These are phyloP conservation scores for Unio delphinus DNA, from an alignment of 2,888 invertebrate genomes.

Conservation along the genomic window DNA sequence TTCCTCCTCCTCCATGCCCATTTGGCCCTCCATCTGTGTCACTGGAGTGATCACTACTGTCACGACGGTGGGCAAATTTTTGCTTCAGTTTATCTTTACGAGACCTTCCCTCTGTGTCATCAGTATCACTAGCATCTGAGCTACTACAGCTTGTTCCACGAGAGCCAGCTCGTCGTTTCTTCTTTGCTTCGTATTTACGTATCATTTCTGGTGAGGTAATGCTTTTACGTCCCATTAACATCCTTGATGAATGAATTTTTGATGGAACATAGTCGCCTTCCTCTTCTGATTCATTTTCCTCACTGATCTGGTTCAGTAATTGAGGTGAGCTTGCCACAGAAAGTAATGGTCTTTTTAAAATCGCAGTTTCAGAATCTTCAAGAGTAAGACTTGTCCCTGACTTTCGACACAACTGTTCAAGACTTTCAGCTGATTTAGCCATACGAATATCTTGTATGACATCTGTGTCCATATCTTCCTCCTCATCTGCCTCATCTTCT, in stretches of 20 bases:
- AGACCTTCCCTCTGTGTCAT: slow-evolving; percentile 72
- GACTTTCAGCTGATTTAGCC: slow-evolving; percentile 53
- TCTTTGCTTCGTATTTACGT: slow-evolving; percentile 73
- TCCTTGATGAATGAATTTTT: slow-evolving; percentile 50
- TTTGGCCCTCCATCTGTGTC: slow-evolving; percentile 68
- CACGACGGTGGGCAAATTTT: slow-evolving; percentile 63
- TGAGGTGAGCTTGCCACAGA: slow-evolving; percentile 74
- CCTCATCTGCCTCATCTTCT: slow-evolving; percentile 71
- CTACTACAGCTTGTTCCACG: slow-evolving; percentile 87
- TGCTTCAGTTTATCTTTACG: slow-evolving; percentile 65
- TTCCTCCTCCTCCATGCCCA: slow-evolving; percentile 51
- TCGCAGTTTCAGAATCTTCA: slow-evolving; percentile 46
- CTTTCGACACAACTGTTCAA: slow-evolving; percentile 26
- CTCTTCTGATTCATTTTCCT: slow-evolving; percentile 76
- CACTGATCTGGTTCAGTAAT: slow-evolving; percentile 80
- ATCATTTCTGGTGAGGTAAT: slow-evolving; percentile 70
- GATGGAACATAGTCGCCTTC: slow-evolving; percentile 64
- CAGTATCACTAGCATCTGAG: slow-evolving; percentile 90
- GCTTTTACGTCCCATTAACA: slow-evolving; percentile 41
- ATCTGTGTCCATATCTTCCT: slow-evolving; percentile 43
- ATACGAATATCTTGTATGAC: slow-evolving; percentile 36
- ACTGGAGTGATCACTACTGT: slow-evolving; percentile 70
- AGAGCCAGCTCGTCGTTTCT: slow-evolving; percentile 79
- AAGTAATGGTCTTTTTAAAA: slow-evolving; percentile 68
- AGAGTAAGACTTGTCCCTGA: slow-evolving; percentile 13